A percentile compares a stretch with the other conserved stretches of the same genome.
These are phyloP conservation scores for Carassius gibelio DNA, from an alignment of 2,113 vertebrate genomes.

Conservation along the genomic window DNA sequence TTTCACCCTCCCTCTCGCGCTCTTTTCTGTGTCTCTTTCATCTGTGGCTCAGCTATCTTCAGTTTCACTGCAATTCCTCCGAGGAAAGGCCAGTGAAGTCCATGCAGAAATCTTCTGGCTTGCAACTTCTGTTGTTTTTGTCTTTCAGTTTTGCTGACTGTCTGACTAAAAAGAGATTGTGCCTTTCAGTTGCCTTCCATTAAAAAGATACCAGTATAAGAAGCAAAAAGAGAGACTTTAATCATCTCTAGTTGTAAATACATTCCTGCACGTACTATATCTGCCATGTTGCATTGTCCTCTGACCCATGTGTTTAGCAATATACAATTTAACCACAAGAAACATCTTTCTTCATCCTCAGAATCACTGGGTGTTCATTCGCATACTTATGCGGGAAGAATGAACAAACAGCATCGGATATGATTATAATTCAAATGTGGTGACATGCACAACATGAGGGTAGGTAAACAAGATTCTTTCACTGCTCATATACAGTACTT, in stretches of 20 bases:
- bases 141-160: constrained; percentile 22
- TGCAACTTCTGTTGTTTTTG: constrained; percentile 28
- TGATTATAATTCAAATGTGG: too few relatives aligned
- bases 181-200: not conserved
- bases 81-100: constrained; percentile 35
- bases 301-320: not conserved
- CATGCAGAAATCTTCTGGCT: constrained; percentile 3
- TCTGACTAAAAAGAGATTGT: not conserved
- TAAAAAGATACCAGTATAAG: not conserved
- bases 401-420: too few relatives aligned
- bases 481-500: not conserved
- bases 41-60: constrained; percentile 22
- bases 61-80: constrained; percentile 31
- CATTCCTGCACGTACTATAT: not conserved
- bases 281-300: not conserved
- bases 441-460: not conserved
- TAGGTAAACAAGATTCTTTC: not conserved
- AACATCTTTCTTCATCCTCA: not conserved
- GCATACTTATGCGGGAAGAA: too few relatives aligned
- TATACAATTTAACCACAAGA: not conserved
- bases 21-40: constrained; percentile 40
- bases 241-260: not conserved
- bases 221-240: not conserved
- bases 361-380: not conserved
- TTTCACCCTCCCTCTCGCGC: constrained; percentile 30